These are phyloP conservation scores for Psophia crepitans DNA, from an alignment of 2,113 vertebrate genomes.

Conservation along the genomic window DNA sequence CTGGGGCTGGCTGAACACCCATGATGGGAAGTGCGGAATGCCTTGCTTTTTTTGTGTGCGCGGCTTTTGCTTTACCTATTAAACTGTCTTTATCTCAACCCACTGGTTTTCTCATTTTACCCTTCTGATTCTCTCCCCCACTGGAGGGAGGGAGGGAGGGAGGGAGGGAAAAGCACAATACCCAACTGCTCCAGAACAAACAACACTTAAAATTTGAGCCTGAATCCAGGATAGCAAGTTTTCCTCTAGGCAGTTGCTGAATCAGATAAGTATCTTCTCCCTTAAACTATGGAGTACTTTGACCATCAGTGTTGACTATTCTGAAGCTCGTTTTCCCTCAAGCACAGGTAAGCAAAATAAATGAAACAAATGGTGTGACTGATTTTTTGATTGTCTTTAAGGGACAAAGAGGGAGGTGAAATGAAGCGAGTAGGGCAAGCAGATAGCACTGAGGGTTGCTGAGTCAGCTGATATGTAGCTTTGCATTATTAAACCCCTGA, in stretches of 20 bases:
- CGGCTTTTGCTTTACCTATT: too few relatives aligned
- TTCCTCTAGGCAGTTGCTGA: neutral
- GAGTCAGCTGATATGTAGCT: rapidly evolving
- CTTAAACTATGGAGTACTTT: neutral
- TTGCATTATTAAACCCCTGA: neutral
- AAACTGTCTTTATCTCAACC: too few relatives aligned
- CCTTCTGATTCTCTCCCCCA: too few relatives aligned
- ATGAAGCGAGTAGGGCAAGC: rapidly evolving
- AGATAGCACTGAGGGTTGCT: neutral
- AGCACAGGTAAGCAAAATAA: neutral
- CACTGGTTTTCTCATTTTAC: too few relatives aligned
- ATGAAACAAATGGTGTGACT: neutral
- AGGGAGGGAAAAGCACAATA: neutral
- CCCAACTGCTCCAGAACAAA: neutral
- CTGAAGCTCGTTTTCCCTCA: neutral
- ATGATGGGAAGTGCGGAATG: too few relatives aligned
- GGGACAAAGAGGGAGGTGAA: neutral
- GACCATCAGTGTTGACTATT: neutral
- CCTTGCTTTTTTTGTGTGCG: too few relatives aligned
- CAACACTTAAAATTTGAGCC: neutral
- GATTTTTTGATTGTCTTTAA: neutral
- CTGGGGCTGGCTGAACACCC: too few relatives aligned
- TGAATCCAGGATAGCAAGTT: neutral
- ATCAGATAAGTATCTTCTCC: neutral
- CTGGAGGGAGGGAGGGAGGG: too few relatives aligned